A percentile compares a stretch with the other conserved stretches of the same genome.
These are phyloP conservation scores for Macroteleia sp. DNA, from an alignment of 2,888 invertebrate species.

Conservation along the genomic window DNA sequence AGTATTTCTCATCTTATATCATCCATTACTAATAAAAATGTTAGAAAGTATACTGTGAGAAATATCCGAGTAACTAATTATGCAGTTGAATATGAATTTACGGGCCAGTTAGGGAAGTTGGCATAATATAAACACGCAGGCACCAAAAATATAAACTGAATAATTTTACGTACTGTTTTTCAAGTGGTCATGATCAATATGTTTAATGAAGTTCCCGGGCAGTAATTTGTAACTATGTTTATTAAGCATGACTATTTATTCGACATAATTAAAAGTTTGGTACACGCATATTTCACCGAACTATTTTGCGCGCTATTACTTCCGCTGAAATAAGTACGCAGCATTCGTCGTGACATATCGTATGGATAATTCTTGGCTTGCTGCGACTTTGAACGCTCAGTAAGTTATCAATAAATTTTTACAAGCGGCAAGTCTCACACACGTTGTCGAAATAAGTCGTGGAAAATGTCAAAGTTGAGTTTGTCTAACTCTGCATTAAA, in stretches of 20 bases:
- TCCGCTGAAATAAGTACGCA: constrained; percentile 50
- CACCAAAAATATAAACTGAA: constrained; percentile 41
- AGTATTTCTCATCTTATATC: constrained; percentile 36
- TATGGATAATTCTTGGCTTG: constrained; percentile 45
- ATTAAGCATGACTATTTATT: constrained; percentile 45
- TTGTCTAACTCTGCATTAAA: constrained; percentile 30
- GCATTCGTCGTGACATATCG: constrained; percentile 40
- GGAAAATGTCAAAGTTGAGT: constrained; percentile 59
- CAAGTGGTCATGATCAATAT: constrained; percentile 35
- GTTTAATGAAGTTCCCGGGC: constrained; percentile 36
- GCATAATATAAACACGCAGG: constrained; percentile 30
- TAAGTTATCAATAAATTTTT: constrained; percentile 46
- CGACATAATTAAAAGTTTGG: constrained; percentile 52
- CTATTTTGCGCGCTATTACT: constrained; percentile 46
- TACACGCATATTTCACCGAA: constrained; percentile 50
- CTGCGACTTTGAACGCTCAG: constrained; percentile 33
- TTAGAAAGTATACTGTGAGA: constrained; percentile 52
- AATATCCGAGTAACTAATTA: constrained; percentile 43
- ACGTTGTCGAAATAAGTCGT: constrained; percentile 26
- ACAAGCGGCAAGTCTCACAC: not conserved
- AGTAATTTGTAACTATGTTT: constrained; percentile 47
- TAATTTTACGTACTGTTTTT: constrained; percentile 37
- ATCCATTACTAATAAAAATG: constrained; percentile 28
- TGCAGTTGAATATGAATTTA: constrained; percentile 36
- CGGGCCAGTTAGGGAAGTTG: constrained; percentile 32